These are phyloP conservation scores for Ophiodon elongatus DNA, from an alignment of 2,113 vertebrate species.

Conservation along the genomic window DNA sequence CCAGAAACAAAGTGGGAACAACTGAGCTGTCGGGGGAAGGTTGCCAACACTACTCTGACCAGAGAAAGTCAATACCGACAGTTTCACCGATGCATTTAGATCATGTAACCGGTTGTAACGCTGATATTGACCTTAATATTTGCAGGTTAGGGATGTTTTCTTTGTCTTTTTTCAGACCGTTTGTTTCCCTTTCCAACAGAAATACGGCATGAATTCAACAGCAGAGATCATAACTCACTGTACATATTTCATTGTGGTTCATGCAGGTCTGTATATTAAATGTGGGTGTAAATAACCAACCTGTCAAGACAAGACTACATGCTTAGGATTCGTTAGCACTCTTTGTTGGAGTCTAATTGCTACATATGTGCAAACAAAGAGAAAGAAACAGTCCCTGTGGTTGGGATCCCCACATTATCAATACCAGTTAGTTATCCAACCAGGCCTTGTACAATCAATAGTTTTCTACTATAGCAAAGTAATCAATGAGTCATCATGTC, in stretches of 20 bases:
- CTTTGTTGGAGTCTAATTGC: not conserved
- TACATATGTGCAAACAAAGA: constrained; percentile 14
- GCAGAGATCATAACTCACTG: not conserved
- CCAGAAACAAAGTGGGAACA: constrained; percentile 54
- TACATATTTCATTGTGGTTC: not conserved
- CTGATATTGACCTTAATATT: constrained; percentile 18
- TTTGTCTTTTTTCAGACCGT: not conserved
- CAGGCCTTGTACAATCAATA: constrained; percentile 66
- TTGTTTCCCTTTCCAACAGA: not conserved
- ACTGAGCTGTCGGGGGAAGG: constrained; percentile 32
- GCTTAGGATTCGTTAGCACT: not conserved
- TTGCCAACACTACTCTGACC: constrained; percentile 39
- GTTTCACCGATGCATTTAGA: constrained; percentile 57
- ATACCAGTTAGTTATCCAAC: constrained; percentile 31
- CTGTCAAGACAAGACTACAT: not conserved
- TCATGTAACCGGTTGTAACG: constrained; percentile 12
- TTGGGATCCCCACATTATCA: constrained; percentile 1
- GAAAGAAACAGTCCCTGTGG: constrained; percentile 6
- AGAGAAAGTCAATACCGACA: constrained; percentile 59
- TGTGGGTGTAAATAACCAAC: not conserved
- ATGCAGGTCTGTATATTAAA: not conserved
- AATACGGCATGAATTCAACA: not conserved
- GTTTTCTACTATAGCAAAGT: constrained; percentile 54
- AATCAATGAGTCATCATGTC: constrained; percentile 87
- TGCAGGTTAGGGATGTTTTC: not conserved